phyloP scores from a whole-genome alignment of 2,888 invertebrate species.

The Drepanosiphum platanoidis region DNA sequence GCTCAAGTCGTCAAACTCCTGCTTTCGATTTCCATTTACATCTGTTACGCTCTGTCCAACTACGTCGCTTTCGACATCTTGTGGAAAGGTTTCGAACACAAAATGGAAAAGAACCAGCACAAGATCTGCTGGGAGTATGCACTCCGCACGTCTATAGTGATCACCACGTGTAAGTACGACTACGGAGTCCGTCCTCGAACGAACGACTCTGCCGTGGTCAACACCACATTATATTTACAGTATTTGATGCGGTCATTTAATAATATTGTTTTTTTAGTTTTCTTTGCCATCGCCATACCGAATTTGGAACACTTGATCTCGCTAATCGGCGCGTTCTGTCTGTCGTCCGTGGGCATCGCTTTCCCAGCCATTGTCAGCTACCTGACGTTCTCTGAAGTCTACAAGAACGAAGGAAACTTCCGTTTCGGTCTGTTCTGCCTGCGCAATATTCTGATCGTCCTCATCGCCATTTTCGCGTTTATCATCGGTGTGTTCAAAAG shows the following conservation, averaged over 20 bases:
- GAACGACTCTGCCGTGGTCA: not conserved
- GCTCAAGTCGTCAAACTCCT: slow-evolving; percentile 79
- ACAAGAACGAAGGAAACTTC: slow-evolving; percentile 67
- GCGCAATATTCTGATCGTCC: slow-evolving; percentile 68
- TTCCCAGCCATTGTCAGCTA: slow-evolving; percentile 90
- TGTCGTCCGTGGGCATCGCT: slow-evolving; percentile 87
- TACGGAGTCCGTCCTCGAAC: not conserved
- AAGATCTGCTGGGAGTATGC: slow-evolving; percentile 79
- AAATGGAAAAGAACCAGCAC: slow-evolving; percentile 73
- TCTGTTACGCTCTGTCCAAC: slow-evolving; percentile 92
- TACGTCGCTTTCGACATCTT: slow-evolving; percentile 95
- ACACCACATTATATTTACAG: not conserved
- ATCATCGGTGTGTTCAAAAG: slow-evolving; percentile 78
- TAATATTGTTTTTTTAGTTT: slow-evolving; percentile 73
- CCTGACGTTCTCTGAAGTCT: slow-evolving; percentile 81
- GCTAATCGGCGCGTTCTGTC: slow-evolving; percentile 86
- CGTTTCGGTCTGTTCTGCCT: slow-evolving; percentile 65
- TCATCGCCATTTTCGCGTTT: slow-evolving; percentile 76
- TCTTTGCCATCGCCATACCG: slow-evolving; percentile 85
- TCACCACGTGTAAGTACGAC: slow-evolving; percentile 78
- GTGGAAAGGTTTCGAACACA: slow-evolving; percentile 80
- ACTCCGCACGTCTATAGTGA: slow-evolving; percentile 79
- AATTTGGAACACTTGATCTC: slow-evolving; percentile 78
- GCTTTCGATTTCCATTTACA: slow-evolving; percentile 83
- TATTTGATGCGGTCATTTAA: too few species aligned